These are phyloP conservation scores for Spongia lamella DNA, from an alignment of 37 sponge, comb jelly and placozoan species.

Conservation along the genomic window DNA sequence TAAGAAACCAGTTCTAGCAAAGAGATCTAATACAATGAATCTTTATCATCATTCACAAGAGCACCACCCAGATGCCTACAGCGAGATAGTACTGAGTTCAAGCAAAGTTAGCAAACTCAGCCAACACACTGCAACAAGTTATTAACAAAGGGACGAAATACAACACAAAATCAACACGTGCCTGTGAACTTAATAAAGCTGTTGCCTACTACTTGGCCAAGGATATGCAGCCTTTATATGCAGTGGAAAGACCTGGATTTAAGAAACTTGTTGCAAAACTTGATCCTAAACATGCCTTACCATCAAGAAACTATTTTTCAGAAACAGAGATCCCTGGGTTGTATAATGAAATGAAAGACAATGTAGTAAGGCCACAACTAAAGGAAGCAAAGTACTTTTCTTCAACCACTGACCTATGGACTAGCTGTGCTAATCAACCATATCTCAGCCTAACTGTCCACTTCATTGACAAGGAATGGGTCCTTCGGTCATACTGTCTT, in stretches of 20 bases:
- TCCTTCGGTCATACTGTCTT: background rate
- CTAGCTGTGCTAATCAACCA: background rate
- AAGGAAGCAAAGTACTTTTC: slow-evolving; percentile 11
- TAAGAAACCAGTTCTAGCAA: too few relatives aligned
- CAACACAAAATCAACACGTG: slow-evolving; percentile 13
- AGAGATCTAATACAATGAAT: too few relatives aligned
- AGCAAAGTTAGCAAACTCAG: background rate
- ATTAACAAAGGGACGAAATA: slow-evolving; percentile 7
- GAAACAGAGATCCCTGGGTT: background rate
- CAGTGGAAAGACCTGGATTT: slow-evolving; percentile 22
- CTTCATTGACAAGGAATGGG: slow-evolving; percentile 11
- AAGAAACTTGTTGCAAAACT: background rate
- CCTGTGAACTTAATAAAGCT: slow-evolving; percentile 11
- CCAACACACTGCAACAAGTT: slow-evolving; percentile 8
- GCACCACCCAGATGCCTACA: too few relatives aligned
- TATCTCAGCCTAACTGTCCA: slow-evolving; percentile 19
- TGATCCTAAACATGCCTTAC: slow-evolving; percentile 3
- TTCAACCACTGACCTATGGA: slow-evolving; percentile 22
- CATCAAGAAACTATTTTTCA: slow-evolving; percentile 3
- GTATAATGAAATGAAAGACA: slow-evolving; percentile 10
- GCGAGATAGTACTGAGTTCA: too few relatives aligned
- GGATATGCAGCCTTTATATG: slow-evolving; percentile 25
- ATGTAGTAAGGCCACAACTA: background rate
- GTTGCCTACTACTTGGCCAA: slow-evolving; percentile 20
- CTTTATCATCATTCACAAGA: too few relatives aligned